phyloP scores from a whole-genome alignment of 2,888 invertebrate genomes.

The Eupithecia subumbrata region DNA sequence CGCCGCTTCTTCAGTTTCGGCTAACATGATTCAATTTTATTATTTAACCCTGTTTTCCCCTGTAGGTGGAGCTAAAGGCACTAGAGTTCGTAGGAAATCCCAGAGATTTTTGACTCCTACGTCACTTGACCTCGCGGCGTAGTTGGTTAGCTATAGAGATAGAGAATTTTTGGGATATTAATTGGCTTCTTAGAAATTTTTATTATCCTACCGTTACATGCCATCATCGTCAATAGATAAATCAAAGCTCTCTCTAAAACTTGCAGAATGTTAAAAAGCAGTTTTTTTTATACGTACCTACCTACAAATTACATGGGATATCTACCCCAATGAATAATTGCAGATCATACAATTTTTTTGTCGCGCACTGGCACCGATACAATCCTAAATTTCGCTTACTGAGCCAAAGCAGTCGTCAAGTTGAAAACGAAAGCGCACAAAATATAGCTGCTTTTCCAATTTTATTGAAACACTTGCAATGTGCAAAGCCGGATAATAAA shows the following conservation, averaged over 20 bases:
- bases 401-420: background rate
- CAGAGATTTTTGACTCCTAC: too few relatives aligned
- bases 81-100: too few relatives aligned
- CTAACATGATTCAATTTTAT: slow-evolving; percentile 29
- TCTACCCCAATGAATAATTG: too few relatives aligned
- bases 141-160: too few relatives aligned
- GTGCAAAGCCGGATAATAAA: slow-evolving; percentile 37
- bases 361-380: background rate
- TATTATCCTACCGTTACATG: background rate
- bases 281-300: too few relatives aligned
- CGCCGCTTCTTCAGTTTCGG: slow-evolving; percentile 46
- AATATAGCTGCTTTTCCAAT: slow-evolving; percentile 3
- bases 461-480: slow-evolving; percentile 38
- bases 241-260: background rate
- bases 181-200: background rate
- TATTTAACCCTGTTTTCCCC: background rate
- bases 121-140: too few relatives aligned
- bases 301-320: too few relatives aligned
- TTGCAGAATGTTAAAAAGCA: background rate
- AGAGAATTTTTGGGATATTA: too few relatives aligned
- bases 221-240: slow-evolving; percentile 6
- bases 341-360: background rate
- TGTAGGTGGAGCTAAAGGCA: too few relatives aligned
- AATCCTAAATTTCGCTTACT: background rate
- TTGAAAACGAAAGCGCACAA: background rate